Percentiles rank a stretch among this genome's conserved stretches.
phyloP scores from a whole-genome alignment of 2,888 invertebrate species.

The Drosophila differens region DNA sequence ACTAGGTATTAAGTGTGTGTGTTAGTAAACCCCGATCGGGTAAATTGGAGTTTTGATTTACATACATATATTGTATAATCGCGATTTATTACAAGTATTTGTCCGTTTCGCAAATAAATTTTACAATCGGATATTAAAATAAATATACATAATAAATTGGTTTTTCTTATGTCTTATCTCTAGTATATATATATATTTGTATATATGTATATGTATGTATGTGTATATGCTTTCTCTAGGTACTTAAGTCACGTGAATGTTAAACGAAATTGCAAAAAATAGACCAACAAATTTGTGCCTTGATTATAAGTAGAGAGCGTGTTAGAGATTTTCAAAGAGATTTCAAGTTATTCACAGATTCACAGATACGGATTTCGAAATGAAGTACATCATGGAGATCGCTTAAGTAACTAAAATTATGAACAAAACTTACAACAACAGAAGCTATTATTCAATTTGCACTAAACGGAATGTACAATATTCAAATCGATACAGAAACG shows the following conservation, averaged over 20 bases:
- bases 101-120: slow-evolving; percentile 69
- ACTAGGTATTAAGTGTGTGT: slow-evolving; percentile 30
- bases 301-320: slow-evolving; percentile 42
- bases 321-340: slow-evolving; percentile 46
- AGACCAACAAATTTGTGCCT: slow-evolving; percentile 48
- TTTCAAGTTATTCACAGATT: slow-evolving; percentile 43
- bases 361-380: slow-evolving; percentile 40
- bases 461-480: slow-evolving; percentile 73
- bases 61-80: slow-evolving; percentile 24
- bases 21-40: slow-evolving; percentile 17
- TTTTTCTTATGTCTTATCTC: slow-evolving; percentile 35
- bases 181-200: slow-evolving; percentile 33
- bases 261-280: slow-evolving; percentile 35
- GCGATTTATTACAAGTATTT: slow-evolving; percentile 65
- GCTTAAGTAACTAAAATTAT: slow-evolving; percentile 53
- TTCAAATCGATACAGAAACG: slow-evolving; percentile 29
- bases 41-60: slow-evolving; percentile 19
- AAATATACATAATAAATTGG: slow-evolving; percentile 33
- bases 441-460: slow-evolving; percentile 52
- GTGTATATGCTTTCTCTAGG: slow-evolving; percentile 70
- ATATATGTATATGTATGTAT: slow-evolving; percentile 38
- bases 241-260: slow-evolving; percentile 67
- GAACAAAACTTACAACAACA: slow-evolving; percentile 42
- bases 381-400: slow-evolving; percentile 74
- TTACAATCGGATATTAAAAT: slow-evolving; percentile 62